These are phyloP conservation scores for Calliopsis andreniformis DNA, from an alignment of 1,140 invertebrate species.

Conservation along the genomic window DNA sequence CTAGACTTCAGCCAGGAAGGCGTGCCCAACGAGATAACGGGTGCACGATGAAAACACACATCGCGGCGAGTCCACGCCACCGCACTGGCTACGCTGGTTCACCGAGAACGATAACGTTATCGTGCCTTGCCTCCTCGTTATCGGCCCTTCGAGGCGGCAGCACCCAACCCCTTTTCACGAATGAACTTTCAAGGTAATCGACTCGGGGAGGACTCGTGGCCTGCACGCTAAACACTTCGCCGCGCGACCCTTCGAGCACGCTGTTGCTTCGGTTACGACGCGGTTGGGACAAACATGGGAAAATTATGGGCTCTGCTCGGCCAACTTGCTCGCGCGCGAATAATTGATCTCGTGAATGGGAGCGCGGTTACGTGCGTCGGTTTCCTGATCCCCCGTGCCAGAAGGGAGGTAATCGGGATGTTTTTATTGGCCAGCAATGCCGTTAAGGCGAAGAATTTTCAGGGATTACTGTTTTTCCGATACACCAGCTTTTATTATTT, in stretches of 20 bases:
- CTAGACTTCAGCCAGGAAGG: slow-evolving; percentile 21
- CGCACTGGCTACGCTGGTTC: slow-evolving; percentile 29
- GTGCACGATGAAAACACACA: slow-evolving; percentile 7
- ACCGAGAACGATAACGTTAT: slow-evolving; percentile 59
- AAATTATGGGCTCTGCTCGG: slow-evolving; percentile 40
- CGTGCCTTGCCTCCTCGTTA: slow-evolving; percentile 56
- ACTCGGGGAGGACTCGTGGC: slow-evolving; percentile 43
- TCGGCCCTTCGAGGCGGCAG: slow-evolving; percentile 42
- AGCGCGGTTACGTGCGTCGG: slow-evolving; percentile 36
- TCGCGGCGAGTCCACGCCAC: slow-evolving; percentile 20
- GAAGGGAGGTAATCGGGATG: not conserved
- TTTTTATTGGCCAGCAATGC: slow-evolving; percentile 6
- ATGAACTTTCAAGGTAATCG: slow-evolving; percentile 62
- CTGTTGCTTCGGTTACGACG: slow-evolving; percentile 46
- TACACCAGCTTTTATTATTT: too few species aligned
- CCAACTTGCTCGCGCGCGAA: slow-evolving; percentile 50
- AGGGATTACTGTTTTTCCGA: too few species aligned
- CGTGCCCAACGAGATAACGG: slow-evolving; percentile 44
- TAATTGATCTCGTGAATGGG: slow-evolving; percentile 45
- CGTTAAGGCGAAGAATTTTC: slow-evolving; percentile 13
- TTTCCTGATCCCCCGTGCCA: slow-evolving; percentile 1
- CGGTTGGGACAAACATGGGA: slow-evolving; percentile 56
- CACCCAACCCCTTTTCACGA: slow-evolving; percentile 31
- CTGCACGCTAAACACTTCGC: slow-evolving; percentile 55
- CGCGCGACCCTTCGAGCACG: slow-evolving; percentile 35